These are phyloP conservation scores for Prinia subflava DNA, from an alignment of 2,113 vertebrate species.

Conservation along the genomic window DNA sequence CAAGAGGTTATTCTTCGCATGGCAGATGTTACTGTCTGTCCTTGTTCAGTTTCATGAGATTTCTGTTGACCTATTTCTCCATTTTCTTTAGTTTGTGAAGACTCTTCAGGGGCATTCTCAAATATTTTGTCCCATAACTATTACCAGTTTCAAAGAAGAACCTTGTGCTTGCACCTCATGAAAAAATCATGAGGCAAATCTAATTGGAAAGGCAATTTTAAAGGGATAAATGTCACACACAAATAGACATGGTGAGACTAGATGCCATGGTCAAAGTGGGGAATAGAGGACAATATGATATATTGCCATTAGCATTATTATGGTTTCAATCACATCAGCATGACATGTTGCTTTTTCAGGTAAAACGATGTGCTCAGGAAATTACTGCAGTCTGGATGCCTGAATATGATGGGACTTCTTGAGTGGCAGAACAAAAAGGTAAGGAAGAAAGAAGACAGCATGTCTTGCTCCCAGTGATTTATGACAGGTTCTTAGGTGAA, in stretches of 20 bases:
- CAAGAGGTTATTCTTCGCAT: neutral
- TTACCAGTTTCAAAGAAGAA: neutral
- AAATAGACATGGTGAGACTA: no score
- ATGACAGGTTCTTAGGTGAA: neutral
- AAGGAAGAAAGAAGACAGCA: neutral
- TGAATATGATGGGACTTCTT: neutral
- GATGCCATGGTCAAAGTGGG: neutral
- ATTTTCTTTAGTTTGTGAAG: neutral
- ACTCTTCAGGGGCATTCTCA: neutral
- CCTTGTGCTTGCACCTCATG: neutral
- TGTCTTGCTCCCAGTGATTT: neutral
- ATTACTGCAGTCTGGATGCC: neutral
- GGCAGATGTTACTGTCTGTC: neutral
- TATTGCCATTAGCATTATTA: neutral
- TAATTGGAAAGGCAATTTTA: neutral
- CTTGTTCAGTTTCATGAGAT: neutral
- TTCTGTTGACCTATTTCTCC: neutral
- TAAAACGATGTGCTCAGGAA: neutral
- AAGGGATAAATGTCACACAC: neutral
- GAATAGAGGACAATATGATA: rapidly evolving
- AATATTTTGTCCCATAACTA: neutral
- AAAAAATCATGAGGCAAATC: neutral
- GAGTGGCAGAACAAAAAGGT: neutral
- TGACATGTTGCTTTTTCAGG: neutral
- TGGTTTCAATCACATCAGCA: neutral